Evolutionary conservation across 1,140 invertebrate genomes (phyloP), one percentile per base, ranked within the genome.

Genomic region (Diabrotica undecimpunctata): DNA sequence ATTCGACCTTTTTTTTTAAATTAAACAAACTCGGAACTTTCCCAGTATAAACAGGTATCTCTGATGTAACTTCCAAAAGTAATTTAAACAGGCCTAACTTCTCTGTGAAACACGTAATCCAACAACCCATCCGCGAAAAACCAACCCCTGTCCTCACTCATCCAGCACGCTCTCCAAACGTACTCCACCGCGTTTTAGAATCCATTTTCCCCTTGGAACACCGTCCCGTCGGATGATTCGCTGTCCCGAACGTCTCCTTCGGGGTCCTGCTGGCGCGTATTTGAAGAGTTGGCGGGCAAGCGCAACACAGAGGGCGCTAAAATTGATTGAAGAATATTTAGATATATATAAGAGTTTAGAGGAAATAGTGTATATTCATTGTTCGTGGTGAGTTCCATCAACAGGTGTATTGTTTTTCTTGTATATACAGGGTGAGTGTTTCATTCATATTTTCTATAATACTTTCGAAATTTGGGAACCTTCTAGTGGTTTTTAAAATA

Each of bases 331-430:
- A 41, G 58, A 50, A 36, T 60, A 50, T 62, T 62, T 54, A 54
- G 51, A 62, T 62, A 62, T 62, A 61, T 52, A 58, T 58, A 54
- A 54, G 53, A 38, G 51, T 54, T 46, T 54, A 54, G 35, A 52
- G 61, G 53, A 54, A 62, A 62, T 62, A 39, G 51, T 62, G 52
- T 62, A 10, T 62, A 54, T 54, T 62, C 61, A 62, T 62, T 54
- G 52, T 53, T 54, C 11, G 61, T 54, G 51, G 59, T 52, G 59
- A 14, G 51, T 62, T 62, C 36, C 61, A 62, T 62, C 61, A 62
- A 62, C 61, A 62, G 61, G 61, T 62, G 35, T 36, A 54, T 13
- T 13, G 13, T 54, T 54, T 25, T 54, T 13, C 10, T 13, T 54
- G 12, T 13, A 54, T 25, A 54, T 54, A 54, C 53, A 54, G 53